Percentiles rank a stretch among this genome's conserved stretches.
phyloP scores from a whole-genome alignment of 92 coral and sea anemone species.

The Isaurus tuberculatus region DNA sequence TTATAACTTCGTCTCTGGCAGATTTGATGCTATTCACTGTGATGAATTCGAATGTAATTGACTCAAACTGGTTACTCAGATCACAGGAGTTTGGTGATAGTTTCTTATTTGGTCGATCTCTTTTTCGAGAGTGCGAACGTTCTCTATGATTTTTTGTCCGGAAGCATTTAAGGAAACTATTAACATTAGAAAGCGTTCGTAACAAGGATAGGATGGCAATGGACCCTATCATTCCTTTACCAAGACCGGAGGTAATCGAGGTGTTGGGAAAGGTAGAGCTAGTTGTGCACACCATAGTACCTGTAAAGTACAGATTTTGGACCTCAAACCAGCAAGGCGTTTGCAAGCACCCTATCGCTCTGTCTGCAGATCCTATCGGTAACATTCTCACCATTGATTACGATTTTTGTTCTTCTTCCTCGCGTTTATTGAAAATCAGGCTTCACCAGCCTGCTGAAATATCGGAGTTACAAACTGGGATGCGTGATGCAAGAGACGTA shows the following conservation, averaged over 20 bases:
- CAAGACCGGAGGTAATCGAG: constrained; percentile 56
- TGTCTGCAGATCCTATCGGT: constrained; percentile 58
- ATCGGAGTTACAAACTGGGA: constrained; percentile 32
- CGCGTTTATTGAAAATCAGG: constrained; percentile 36
- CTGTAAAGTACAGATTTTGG: constrained; percentile 75
- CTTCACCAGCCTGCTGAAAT: constrained; percentile 59
- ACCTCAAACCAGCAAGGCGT: constrained; percentile 56
- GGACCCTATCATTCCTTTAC: constrained; percentile 46
- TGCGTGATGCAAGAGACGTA: constrained; percentile 47
- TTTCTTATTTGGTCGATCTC: too few species aligned
- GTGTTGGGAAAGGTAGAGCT: constrained; percentile 53
- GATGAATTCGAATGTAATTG: too few species aligned
- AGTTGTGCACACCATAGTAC: constrained; percentile 70
- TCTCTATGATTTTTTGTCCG: constrained; percentile 1
- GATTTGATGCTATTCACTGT: too few species aligned
- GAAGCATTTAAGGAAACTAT: constrained; percentile 50
- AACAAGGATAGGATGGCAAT: constrained; percentile 1
- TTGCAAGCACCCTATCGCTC: constrained; percentile 68
- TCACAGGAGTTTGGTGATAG: too few species aligned
- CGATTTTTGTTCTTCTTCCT: constrained; percentile 39
- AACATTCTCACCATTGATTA: constrained; percentile 60
- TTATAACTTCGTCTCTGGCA: not conserved
- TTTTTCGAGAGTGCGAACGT: too few species aligned
- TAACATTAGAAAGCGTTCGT: constrained; percentile 66
- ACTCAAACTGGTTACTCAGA: too few species aligned